A percentile compares a stretch with the other conserved stretches of the same genome.
phyloP scores from a whole-genome alignment of 2,888 invertebrate species.

The Tetrapedia diversipes region DNA sequence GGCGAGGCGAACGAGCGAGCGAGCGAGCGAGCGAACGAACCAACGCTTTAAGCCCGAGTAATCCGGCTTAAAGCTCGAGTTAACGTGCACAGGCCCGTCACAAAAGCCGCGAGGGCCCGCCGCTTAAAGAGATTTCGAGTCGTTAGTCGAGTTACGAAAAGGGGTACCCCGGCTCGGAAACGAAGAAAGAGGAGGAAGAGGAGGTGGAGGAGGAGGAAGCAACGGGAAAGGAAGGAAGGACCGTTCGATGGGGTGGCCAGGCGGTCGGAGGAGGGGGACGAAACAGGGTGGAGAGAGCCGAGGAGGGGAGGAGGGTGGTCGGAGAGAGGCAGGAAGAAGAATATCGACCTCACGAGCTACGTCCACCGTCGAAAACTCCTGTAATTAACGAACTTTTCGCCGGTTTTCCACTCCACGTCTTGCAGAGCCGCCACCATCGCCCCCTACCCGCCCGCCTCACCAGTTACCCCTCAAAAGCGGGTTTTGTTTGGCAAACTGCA shows the following conservation, averaged over 20 bases:
- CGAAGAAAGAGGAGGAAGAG: slow-evolving; percentile 27
- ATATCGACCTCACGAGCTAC: slow-evolving; percentile 60
- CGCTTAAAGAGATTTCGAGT: slow-evolving; percentile 71
- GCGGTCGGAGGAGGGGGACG: neutral
- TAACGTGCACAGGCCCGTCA: slow-evolving; percentile 64
- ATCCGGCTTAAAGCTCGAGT: slow-evolving; percentile 72
- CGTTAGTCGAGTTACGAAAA: slow-evolving; percentile 68
- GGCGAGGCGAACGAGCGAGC: slow-evolving; percentile 18
- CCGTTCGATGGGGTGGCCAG: slow-evolving; percentile 13
- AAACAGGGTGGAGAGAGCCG: neutral
- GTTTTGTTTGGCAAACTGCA: slow-evolving; percentile 72
- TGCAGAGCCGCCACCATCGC: slow-evolving; percentile 14
- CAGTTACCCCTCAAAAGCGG: slow-evolving; percentile 41
- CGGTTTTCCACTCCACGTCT: slow-evolving; percentile 69
- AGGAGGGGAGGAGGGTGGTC: neutral
- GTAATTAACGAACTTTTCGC: slow-evolving; percentile 76
- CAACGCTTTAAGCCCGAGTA: slow-evolving; percentile 64
- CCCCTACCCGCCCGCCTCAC: too few relatives aligned
- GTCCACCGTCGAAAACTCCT: slow-evolving; percentile 69
- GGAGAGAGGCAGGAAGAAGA: slow-evolving; percentile 48
- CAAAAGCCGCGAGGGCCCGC: slow-evolving; percentile 62
- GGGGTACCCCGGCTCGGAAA: slow-evolving; percentile 40
- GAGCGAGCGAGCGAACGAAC: slow-evolving; percentile 25
- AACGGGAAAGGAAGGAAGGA: neutral
- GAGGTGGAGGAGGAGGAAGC: slow-evolving; percentile 21